Evolutionary conservation across 2,888 invertebrate species (phyloP), one percentile per base, ranked within the genome.

Genomic region (Tetramorium bicarinatum): DNA sequence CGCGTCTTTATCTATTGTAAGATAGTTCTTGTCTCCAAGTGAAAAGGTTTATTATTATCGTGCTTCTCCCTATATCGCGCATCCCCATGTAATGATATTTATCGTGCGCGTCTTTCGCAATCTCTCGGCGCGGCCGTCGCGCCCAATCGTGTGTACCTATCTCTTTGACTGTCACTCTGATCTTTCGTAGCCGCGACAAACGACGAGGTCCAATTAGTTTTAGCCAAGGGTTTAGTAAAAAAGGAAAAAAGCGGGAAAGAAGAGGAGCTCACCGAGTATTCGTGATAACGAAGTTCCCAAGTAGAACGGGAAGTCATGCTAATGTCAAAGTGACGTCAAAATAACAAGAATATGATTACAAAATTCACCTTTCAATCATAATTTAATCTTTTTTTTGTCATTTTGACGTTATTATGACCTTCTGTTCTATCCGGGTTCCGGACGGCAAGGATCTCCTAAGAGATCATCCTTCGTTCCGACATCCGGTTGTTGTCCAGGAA

Each of bases 31-130:
- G 81, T 89, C 89, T 89, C 89, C 89, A 88, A 77, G 90, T 90
- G 64, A 88, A 90, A 83, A 67, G 87, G 87, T 89, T 91, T 89
- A 91, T 91, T 86, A 88, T 89, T 91, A 85, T 84, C 85, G 87
- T 89, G 91, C 91, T 92, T 92, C 86, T 88, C 29, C 34, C 29
- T 75, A 38, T 47, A 34, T 71, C 88, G 87, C 88, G 89, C 87
- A 88, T 91, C 85, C 90, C 85, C 90, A 86, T 89, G 85, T 47
- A 21, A 38, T 85, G 84, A 90, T 67, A 29, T 13, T 87, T 87
- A 89, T 87, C 84, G 82, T 84, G 84, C 84, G 84, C 84, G 49
- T 75, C 75, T 86, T 66, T 67, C 62, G 62, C 61, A 41, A 76
- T 74, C 61, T 87, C 71, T 79, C 81, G 59, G 34, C 52, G 41